Percentiles rank a stretch among this genome's conserved stretches.
Conservation (phyloP, 2,113 vertebrate genomes). For the Xiphorhynchus elegans region DNA sequence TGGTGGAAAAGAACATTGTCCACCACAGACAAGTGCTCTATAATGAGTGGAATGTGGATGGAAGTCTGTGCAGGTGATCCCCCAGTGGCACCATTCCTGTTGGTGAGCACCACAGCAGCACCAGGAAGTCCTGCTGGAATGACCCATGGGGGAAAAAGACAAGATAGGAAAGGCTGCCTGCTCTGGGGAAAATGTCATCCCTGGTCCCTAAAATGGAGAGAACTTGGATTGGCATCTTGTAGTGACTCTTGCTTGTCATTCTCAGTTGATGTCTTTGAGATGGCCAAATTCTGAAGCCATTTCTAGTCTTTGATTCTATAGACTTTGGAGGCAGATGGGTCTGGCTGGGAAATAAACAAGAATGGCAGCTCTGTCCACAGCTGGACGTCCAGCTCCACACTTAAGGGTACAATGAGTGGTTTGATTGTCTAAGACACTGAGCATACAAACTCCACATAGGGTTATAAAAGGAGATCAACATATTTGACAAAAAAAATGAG, state of each 20-base stretch:
- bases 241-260: not conserved
- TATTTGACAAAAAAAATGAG: conserved; percentile 2
- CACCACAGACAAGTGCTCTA: not conserved
- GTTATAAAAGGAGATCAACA: not conserved
- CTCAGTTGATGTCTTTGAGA: not conserved
- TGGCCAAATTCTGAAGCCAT: not conserved
- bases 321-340: not conserved
- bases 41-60: not conserved
- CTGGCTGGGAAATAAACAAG: not conserved
- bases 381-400: not conserved
- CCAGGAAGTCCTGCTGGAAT: not conserved
- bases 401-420: not conserved
- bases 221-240: not conserved
- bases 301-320: not conserved
- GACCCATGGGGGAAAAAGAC: not conserved
- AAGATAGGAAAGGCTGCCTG: not conserved
- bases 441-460: not conserved
- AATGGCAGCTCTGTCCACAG: not conserved
- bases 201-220: not conserved
- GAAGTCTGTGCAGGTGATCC: not conserved
- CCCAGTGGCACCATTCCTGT: not conserved
- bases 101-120: not conserved
- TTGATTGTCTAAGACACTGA: not conserved
- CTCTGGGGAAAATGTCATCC: accelerated
- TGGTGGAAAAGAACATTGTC: not conserved